These are phyloP conservation scores for Dendronephthya gigantea DNA, from an alignment of 64 coral and sea anemone species.

Conservation along the genomic window DNA sequence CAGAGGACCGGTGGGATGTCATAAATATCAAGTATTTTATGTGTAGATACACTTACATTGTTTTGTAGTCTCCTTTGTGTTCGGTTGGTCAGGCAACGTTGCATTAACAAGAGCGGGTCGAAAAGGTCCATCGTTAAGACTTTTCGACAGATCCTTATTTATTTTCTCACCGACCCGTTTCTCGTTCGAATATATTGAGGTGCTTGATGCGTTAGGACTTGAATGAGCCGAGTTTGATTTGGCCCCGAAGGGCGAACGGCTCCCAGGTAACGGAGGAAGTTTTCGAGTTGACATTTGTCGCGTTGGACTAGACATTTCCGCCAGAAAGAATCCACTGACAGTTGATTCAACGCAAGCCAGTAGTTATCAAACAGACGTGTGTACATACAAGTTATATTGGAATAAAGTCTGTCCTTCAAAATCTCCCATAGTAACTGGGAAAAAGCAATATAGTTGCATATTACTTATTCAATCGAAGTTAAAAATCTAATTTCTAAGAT, in stretches of 20 bases:
- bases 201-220: conserved; percentile 5
- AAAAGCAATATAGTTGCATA: background rate
- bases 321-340: background rate
- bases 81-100: conserved; percentile 3
- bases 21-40: background rate
- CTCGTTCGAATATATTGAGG: conserved; percentile 3
- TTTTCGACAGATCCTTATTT: conserved; percentile 24
- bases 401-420: background rate
- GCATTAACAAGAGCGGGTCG: conserved; percentile 34
- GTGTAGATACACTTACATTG: conserved; percentile 11
- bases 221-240: background rate
- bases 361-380: too few relatives aligned
- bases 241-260: conserved; percentile 23
- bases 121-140: conserved; percentile 42
- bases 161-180: conserved; percentile 10
- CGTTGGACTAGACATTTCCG: conserved; percentile 49
- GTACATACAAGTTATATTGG: too few relatives aligned
- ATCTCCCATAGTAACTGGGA: too few relatives aligned
- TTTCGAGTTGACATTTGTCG: conserved; percentile 42
- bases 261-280: conserved; percentile 34
- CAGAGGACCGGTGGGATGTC: background rate
- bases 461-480: background rate
- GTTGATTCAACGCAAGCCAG: background rate
- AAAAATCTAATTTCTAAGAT: conserved; percentile 1
- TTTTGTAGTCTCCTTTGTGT: conserved; percentile 10